Conservation (phyloP, 1,140 invertebrate genomes). For the Dinothrombium tinctorium region DNA sequence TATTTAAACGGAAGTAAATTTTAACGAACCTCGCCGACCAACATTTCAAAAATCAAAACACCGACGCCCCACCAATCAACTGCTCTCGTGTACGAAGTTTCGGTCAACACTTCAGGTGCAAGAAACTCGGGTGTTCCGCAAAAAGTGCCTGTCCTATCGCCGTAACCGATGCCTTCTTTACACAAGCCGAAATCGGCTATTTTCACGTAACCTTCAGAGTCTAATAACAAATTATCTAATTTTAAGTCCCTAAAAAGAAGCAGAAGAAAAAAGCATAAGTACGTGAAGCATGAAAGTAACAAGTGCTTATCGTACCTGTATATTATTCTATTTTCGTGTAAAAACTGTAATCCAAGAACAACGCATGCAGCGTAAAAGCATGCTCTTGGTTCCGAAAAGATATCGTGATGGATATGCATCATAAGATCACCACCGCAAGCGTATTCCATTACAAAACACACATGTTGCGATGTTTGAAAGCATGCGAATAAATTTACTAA, state of each 20-base stretch:
- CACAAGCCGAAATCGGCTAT: slow-evolving; percentile 98
- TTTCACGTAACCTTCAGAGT: slow-evolving; percentile 94
- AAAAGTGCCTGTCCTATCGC: slow-evolving; percentile 87
- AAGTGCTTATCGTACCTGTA: slow-evolving; percentile 36
- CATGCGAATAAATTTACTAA: slow-evolving; percentile 96
- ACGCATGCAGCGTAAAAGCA: slow-evolving; percentile 60
- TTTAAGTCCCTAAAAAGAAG: slow-evolving; percentile 59
- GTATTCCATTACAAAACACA: slow-evolving; percentile 99
- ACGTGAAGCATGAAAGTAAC: not conserved
- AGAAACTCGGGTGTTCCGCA: slow-evolving; percentile 98
- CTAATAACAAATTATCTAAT: slow-evolving; percentile 88
- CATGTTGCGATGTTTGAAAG: slow-evolving; percentile 92
- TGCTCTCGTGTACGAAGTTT: slow-evolving; percentile 89
- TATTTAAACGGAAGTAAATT: not conserved
- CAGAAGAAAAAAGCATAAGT: not conserved
- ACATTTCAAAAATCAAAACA: slow-evolving; percentile 98
- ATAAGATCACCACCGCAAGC: slow-evolving; percentile 96
- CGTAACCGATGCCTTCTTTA: slow-evolving; percentile 98
- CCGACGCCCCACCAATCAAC: slow-evolving; percentile 99
- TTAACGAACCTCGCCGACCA: slow-evolving; percentile 69
- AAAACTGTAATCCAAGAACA: slow-evolving; percentile 88
- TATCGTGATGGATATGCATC: slow-evolving; percentile 64
- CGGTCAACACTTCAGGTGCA: slow-evolving; percentile 93
- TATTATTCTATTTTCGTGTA: slow-evolving; percentile 98
- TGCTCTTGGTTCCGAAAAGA: slow-evolving; percentile 76